Percentiles rank a stretch among this genome's conserved stretches.
These are phyloP conservation scores for Brachyptera putata DNA, from an alignment of 2,888 invertebrate species.

Conservation along the genomic window DNA sequence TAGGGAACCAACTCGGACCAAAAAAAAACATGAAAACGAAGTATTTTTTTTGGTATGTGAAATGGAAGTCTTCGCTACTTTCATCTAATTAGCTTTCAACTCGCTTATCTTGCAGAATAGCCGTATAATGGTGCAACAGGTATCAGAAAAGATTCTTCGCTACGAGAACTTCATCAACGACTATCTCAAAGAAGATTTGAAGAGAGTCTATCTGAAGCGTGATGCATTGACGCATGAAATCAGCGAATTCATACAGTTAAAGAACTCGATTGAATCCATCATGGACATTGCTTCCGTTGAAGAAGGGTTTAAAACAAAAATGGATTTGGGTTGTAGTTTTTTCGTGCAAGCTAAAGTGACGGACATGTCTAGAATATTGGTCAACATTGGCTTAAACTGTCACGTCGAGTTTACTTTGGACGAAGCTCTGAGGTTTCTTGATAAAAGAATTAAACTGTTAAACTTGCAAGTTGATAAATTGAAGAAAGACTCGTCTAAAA, in stretches of 20 bases:
- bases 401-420: conserved; percentile 66
- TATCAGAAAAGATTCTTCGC: conserved; percentile 44
- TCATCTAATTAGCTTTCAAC: too few species aligned
- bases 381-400: conserved; percentile 71
- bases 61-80: too few species aligned
- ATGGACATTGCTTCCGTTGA: conserved; percentile 52
- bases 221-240: conserved; percentile 62
- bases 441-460: conserved; percentile 62
- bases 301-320: conserved; percentile 60
- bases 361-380: conserved; percentile 60
- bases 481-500: conserved; percentile 61
- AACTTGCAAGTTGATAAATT: conserved; percentile 59
- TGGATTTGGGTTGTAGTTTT: conserved; percentile 81
- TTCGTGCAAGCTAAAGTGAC: conserved; percentile 72
- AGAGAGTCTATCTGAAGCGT: conserved; percentile 54
- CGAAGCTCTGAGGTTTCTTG: conserved; percentile 68
- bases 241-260: conserved; percentile 68
- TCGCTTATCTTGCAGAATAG: too few species aligned
- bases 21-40: too few species aligned
- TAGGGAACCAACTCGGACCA: too few species aligned
- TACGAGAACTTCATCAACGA: conserved; percentile 78
- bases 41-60: too few species aligned
- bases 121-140: too few species aligned
- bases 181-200: conserved; percentile 67
- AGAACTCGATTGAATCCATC: conserved; percentile 63